Evolutionary conservation across 2,888 invertebrate species (phyloP).

Genomic region (Hirtodrosophila histrioides): DNA sequence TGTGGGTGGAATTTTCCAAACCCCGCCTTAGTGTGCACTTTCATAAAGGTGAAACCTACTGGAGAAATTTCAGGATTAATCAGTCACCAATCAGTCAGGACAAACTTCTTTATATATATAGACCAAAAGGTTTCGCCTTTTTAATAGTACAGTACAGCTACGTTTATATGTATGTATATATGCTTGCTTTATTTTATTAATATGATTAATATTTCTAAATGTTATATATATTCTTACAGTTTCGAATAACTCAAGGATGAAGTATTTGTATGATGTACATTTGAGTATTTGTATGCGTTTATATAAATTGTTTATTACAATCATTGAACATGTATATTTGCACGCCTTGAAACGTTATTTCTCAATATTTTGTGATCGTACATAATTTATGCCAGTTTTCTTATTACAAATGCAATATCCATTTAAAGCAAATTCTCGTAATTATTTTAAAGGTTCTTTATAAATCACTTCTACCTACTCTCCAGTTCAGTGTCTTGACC

Average conservation of each 20-base stretch:
- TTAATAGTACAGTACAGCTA: constrained; percentile 13
- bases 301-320: constrained; percentile 42
- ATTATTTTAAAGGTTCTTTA: not conserved
- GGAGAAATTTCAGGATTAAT: too few species aligned
- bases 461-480: constrained; percentile 3
- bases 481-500: not conserved
- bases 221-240: constrained; percentile 26
- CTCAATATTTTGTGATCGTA: constrained; percentile 33
- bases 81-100: too few species aligned
- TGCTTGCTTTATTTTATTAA: constrained; percentile 33
- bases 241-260: constrained; percentile 6
- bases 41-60: too few species aligned
- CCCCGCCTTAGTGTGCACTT: too few species aligned
- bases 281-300: constrained; percentile 16
- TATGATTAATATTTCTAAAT: constrained; percentile 24
- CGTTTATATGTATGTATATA: constrained; percentile 8
- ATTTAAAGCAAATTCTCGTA: too few species aligned
- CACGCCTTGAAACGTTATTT: constrained; percentile 16
- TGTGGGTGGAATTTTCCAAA: too few species aligned
- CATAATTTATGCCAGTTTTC: constrained; percentile 31
- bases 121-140: constrained; percentile 34
- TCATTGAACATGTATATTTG: constrained; percentile 50
- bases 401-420: constrained; percentile 38
- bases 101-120: too few species aligned
- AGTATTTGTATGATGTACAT: constrained; percentile 2